Percentiles rank a stretch among this genome's conserved stretches.
Evolutionary conservation across 2,797 vertebrate genomes (phyloP).

Genomic region (Mormyrops attenuatus): DNA sequence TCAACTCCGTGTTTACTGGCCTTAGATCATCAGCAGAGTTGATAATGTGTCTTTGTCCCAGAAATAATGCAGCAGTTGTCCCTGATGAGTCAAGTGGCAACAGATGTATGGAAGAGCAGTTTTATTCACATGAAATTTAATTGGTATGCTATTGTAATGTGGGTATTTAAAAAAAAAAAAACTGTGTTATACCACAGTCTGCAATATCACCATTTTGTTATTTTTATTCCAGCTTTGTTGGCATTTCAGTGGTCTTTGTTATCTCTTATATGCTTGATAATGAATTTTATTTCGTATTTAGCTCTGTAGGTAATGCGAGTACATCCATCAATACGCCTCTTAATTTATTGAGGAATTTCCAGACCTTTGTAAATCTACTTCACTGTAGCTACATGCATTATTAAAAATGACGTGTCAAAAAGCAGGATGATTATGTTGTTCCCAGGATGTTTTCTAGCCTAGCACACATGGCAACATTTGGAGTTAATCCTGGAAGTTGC

Average conservation of each 20-base stretch:
- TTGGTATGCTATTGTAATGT: not conserved
- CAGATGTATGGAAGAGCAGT: not conserved
- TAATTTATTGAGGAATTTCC: not conserved
- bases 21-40: not conserved
- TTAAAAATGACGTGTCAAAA: not conserved
- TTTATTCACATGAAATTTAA: not conserved
- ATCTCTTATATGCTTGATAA: not conserved
- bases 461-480: not conserved
- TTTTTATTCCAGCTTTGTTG: not conserved
- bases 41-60: not conserved
- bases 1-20: not conserved
- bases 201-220: not conserved
- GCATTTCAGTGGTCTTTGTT: not conserved
- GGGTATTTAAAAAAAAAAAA: not conserved
- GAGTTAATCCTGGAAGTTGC: not conserved
- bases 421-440: not conserved
- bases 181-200: not conserved
- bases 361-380: not conserved
- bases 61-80: constrained; percentile 2
- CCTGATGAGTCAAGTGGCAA: not conserved
- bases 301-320: not conserved
- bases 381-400: not conserved
- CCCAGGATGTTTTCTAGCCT: not conserved
- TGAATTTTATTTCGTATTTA: not conserved
- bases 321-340: not conserved